Conservation (phyloP, 2,888 invertebrate species). For the Caenorhabditis sp. region DNA sequence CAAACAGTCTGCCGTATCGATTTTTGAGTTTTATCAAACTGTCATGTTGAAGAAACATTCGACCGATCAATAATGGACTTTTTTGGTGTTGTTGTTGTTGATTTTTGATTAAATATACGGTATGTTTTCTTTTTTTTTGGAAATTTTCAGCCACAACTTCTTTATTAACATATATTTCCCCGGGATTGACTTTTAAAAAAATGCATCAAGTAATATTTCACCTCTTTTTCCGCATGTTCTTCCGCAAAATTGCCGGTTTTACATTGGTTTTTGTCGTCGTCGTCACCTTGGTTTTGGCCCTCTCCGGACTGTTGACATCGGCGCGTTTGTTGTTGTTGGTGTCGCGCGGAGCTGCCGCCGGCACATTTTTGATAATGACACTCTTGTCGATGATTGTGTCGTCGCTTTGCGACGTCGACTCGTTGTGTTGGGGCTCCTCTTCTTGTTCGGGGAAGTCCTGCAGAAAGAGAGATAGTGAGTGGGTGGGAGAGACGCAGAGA, state of each 20-base stretch:
- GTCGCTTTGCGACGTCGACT: constrained; percentile 33
- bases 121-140: not conserved
- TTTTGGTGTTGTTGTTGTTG: constrained; percentile 10
- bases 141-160: too few species aligned
- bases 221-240: too few species aligned
- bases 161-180: too few species aligned
- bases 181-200: too few species aligned
- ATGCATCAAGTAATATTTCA: too few species aligned
- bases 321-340: constrained; percentile 16
- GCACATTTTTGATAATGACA: too few species aligned
- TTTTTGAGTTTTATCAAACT: constrained; percentile 30
- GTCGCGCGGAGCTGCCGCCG: constrained; percentile 10
- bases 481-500: too few species aligned
- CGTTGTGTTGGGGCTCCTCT: constrained; percentile 12
- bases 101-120: not conserved
- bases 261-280: too few species aligned
- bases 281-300: too few species aligned
- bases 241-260: too few species aligned
- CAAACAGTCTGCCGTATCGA: constrained; percentile 21
- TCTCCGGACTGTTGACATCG: too few species aligned
- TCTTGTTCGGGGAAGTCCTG: constrained; percentile 20
- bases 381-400: constrained; percentile 16
- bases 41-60: constrained; percentile 27
- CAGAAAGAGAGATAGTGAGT: too few species aligned
- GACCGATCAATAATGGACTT: constrained; percentile 10